A percentile compares a stretch with the other conserved stretches of the same genome.
These are phyloP conservation scores for Brevimyrus niger DNA, from an alignment of 2,113 vertebrate genomes.

Conservation along the genomic window DNA sequence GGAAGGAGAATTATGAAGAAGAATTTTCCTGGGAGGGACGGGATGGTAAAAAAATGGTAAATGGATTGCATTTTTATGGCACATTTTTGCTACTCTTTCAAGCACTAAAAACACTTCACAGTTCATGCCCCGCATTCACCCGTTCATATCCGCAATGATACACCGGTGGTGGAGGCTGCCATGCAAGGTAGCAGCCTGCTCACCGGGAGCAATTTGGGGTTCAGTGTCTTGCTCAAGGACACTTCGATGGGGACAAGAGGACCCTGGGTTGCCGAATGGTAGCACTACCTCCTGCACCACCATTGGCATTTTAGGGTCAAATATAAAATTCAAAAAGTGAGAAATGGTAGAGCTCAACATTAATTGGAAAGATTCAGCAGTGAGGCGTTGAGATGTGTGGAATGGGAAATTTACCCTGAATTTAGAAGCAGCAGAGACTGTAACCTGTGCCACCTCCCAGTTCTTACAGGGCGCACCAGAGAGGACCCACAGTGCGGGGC, in stretches of 20 bases:
- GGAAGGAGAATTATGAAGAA: no score
- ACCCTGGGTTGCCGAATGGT: not conserved
- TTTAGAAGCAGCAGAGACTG: slow-evolving; percentile 47
- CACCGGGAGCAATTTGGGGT: not conserved
- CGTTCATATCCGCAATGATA: no score
- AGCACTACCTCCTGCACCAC: not conserved
- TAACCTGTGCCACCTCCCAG: slow-evolving; percentile 62
- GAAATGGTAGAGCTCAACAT: not conserved
- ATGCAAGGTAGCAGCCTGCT: no score
- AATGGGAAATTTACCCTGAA: slow-evolving; percentile 38
- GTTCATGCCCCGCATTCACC: no score
- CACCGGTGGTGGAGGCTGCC: no score
- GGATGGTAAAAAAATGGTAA: not conserved
- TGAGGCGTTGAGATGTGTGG: not conserved
- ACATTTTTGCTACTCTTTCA: not conserved
- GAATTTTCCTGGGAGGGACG: not conserved
- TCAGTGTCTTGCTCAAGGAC: not conserved
- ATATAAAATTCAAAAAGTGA: not conserved
- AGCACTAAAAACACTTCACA: no score
- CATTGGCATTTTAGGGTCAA: not conserved
- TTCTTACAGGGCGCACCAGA: slow-evolving; percentile 35
- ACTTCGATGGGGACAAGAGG: not conserved
- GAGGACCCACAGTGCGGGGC: slow-evolving; percentile 44
- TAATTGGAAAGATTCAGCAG: not conserved
- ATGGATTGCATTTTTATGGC: no score